phyloP scores from a whole-genome alignment of 2,113 vertebrate species.

The Ammodytes marinus region DNA sequence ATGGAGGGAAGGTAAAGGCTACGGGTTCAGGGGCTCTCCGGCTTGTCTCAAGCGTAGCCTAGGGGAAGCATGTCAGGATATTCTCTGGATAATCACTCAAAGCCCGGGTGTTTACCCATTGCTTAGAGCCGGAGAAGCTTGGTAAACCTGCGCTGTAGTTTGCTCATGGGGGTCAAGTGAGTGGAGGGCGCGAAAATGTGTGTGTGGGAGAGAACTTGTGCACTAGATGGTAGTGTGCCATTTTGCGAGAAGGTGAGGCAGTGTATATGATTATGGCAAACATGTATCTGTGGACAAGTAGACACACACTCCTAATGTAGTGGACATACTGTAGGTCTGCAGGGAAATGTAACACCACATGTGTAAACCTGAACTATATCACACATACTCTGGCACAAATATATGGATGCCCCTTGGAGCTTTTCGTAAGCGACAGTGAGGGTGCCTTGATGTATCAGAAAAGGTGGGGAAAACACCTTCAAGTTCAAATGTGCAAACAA shows the following conservation, averaged over 20 bases:
- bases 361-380: neutral
- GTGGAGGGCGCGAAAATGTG: constrained; percentile 53
- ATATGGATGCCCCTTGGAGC: neutral
- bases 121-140: constrained; percentile 25
- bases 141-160: constrained; percentile 52
- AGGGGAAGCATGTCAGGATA: constrained; percentile 68
- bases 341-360: neutral
- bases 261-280: neutral
- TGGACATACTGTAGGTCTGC: neutral
- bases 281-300: neutral
- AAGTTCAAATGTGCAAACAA: neutral
- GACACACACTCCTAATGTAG: neutral
- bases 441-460: neutral
- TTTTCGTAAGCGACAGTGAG: too few species aligned
- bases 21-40: constrained; percentile 34
- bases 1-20: constrained; percentile 35
- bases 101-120: constrained; percentile 60
- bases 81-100: constrained; percentile 75
- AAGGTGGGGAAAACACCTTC: neutral
- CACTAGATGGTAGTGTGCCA: neutral
- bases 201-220: neutral
- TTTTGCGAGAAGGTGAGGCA: neutral
- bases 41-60: constrained; percentile 53
- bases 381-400: neutral
- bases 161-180: constrained; percentile 57